These are phyloP conservation scores for Pardosa pseudoannulata DNA, from an alignment of 2,888 invertebrate genomes.

Conservation along the genomic window DNA sequence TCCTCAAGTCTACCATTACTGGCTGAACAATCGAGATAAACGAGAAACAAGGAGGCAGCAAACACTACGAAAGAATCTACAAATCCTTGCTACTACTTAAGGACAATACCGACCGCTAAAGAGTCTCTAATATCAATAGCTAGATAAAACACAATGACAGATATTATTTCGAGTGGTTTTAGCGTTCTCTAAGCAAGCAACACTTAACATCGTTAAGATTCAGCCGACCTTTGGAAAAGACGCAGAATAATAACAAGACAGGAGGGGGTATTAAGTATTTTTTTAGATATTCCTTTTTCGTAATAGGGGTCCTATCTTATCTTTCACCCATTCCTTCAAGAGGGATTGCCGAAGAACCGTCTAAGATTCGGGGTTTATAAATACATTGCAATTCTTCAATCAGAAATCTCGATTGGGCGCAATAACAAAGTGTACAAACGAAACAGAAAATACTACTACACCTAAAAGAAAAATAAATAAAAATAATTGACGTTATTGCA, in stretches of 20 bases:
- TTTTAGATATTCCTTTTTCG: background rate
- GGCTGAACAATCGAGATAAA: background rate
- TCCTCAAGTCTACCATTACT: background rate
- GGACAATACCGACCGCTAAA: constrained; percentile 24
- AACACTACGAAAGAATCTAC: background rate
- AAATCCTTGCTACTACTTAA: background rate
- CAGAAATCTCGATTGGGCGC: no score
- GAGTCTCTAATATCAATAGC: constrained; percentile 13
- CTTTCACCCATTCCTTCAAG: background rate
- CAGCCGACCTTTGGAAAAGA: constrained; percentile 28
- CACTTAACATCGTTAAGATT: background rate
- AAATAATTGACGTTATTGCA: no score
- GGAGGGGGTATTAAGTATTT: background rate
- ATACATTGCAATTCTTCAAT: no score
- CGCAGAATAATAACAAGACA: background rate
- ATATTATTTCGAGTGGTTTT: constrained; percentile 15
- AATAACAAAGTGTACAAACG: no score
- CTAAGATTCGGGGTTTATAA: no score
- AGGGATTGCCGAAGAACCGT: background rate
- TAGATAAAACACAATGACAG: constrained; percentile 30
- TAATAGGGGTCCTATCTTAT: constrained; percentile 5
- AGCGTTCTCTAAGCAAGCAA: background rate
- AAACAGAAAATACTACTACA: no score
- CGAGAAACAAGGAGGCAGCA: background rate
- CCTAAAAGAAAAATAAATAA: no score